Conservation (phyloP, 2,113 vertebrate genomes). For the Ascaphus truei region DNA sequence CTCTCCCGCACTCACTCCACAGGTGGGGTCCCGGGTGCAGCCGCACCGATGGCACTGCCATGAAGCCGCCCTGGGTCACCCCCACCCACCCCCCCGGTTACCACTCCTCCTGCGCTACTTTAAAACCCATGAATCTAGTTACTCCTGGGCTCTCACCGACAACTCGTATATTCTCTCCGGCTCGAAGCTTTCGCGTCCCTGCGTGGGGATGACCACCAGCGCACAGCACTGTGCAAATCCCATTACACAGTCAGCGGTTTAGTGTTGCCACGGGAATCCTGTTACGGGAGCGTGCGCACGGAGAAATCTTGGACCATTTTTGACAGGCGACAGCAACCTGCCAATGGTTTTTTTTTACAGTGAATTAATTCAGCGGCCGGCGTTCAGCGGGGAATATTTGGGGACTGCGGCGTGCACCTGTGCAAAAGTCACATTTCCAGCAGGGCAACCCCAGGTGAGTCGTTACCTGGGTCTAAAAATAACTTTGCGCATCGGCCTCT, state of each 20-base stretch:
- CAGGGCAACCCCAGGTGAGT: not conserved
- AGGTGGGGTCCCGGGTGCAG: too few species aligned
- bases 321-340: not conserved
- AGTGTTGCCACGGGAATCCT: not conserved
- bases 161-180: too few species aligned
- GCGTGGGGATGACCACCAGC: not conserved
- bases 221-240: not conserved
- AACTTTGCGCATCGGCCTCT: not conserved
- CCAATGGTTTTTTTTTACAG: constrained; percentile 26
- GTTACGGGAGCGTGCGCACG: not conserved
- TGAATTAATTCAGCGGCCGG: constrained; percentile 19
- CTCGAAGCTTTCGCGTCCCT: not conserved
- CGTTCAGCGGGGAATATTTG: constrained; percentile 9
- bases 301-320: not conserved
- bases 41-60: too few species aligned
- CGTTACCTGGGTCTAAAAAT: not conserved
- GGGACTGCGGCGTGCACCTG: constrained; percentile 6
- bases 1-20: too few species aligned
- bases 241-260: not conserved
- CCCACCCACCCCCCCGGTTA: too few species aligned
- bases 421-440: not conserved
- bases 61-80: too few species aligned
- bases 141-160: too few species aligned
- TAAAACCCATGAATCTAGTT: too few species aligned
- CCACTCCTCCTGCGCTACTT: too few species aligned